phyloP scores from a whole-genome alignment of 2,113 vertebrate species.

The Tringa solitaria region DNA sequence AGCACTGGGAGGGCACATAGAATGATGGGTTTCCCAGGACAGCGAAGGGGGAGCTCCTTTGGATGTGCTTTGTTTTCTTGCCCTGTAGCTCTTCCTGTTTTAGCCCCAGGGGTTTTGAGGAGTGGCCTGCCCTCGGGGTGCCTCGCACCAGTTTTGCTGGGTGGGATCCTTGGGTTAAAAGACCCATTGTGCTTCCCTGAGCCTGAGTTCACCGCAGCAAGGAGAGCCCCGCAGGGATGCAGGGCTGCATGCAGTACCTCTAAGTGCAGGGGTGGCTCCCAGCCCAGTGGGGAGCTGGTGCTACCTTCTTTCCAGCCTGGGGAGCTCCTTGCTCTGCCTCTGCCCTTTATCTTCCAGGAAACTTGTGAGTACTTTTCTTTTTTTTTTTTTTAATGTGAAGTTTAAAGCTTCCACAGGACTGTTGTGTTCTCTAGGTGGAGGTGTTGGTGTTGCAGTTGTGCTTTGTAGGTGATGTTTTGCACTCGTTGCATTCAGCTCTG shows the following conservation, averaged over 20 bases:
- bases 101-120: background rate
- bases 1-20: fast-evolving
- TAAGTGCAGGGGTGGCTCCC: background rate
- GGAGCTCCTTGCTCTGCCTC: background rate
- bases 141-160: background rate
- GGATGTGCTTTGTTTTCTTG: background rate
- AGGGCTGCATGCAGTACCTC: background rate
- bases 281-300: background rate
- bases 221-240: background rate
- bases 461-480: background rate
- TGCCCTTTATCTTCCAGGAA: background rate
- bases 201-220: fast-evolving
- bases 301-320: background rate
- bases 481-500: fast-evolving
- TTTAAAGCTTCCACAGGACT: background rate
- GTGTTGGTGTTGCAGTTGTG: fast-evolving
- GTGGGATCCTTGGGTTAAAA: background rate
- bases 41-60: background rate
- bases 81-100: background rate
- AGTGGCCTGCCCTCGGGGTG: background rate
- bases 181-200: background rate
- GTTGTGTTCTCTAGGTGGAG: background rate
- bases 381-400: background rate
- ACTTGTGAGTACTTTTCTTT: background rate
- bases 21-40: fast-evolving